Percentiles rank a stretch among this genome's conserved stretches.
Conservation (phyloP, 2,797 vertebrate genomes). For the Gymnothorax javanicus region DNA sequence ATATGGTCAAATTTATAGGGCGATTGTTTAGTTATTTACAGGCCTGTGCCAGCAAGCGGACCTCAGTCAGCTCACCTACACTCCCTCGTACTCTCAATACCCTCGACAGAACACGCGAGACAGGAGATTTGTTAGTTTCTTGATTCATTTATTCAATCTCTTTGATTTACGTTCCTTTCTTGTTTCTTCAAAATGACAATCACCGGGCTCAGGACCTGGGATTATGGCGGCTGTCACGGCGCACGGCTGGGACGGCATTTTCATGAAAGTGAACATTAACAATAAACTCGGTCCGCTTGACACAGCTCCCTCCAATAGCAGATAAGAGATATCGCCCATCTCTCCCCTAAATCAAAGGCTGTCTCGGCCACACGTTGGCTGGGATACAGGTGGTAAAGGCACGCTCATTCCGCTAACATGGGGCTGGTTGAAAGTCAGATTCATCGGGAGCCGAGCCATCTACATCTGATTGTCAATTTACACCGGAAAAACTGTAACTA, state of each 20-base stretch:
- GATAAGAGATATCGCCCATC: constrained; percentile 64
- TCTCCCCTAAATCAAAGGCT: constrained; percentile 40
- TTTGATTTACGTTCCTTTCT: not conserved
- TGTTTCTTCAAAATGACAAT: not conserved
- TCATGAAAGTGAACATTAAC: constrained; percentile 23
- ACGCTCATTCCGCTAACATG: constrained; percentile 65
- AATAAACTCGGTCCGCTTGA: constrained; percentile 16
- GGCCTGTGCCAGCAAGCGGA: not conserved
- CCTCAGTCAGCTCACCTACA: not conserved
- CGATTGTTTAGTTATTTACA: not conserved
- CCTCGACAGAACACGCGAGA: not conserved
- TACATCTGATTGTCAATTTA: constrained; percentile 28
- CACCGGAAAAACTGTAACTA: constrained; percentile 11
- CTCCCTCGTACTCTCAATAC: not conserved
- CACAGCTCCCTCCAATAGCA: constrained; percentile 31
- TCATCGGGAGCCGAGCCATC: constrained; percentile 46
- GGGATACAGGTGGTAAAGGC: constrained; percentile 61
- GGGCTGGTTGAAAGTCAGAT: constrained; percentile 61
- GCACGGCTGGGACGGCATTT: not conserved
- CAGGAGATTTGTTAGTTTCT: not conserved
- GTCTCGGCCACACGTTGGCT: constrained; percentile 54
- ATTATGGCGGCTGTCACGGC: not conserved
- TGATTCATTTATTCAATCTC: constrained; percentile 8
- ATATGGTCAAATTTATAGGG: not conserved
- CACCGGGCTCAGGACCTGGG: not conserved